These are phyloP conservation scores for Silurus asotus DNA, from an alignment of 2,113 vertebrate species.

Conservation along the genomic window DNA sequence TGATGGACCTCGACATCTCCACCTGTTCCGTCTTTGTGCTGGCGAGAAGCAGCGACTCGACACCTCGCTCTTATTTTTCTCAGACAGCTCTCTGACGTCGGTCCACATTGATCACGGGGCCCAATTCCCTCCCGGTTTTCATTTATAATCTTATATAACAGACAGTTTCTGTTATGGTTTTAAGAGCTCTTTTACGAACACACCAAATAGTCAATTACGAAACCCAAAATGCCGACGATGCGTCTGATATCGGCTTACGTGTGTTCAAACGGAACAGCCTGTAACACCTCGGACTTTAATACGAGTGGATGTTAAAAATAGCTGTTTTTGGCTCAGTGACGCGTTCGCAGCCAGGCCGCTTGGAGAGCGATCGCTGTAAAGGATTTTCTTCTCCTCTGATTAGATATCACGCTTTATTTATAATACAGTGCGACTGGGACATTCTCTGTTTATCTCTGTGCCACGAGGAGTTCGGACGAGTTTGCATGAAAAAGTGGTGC, in stretches of 20 bases:
- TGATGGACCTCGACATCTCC: slow-evolving; percentile 59
- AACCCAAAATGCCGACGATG: neutral
- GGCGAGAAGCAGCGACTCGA: neutral
- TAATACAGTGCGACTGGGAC: neutral
- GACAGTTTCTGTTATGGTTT: too few relatives aligned
- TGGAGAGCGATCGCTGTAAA: neutral
- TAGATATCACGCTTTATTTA: slow-evolving; percentile 21
- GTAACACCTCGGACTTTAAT: neutral
- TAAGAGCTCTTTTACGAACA: neutral
- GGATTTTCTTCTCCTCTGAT: slow-evolving; percentile 21
- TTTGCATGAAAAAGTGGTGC: neutral
- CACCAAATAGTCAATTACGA: neutral
- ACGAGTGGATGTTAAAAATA: neutral
- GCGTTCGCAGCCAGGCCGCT: neutral
- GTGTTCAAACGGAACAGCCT: neutral
- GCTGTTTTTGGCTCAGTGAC: neutral
- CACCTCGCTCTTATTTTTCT: slow-evolving; percentile 13
- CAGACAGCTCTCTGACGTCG: neutral
- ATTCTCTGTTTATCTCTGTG: neutral
- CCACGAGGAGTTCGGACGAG: neutral
- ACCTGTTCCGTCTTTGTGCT: slow-evolving; percentile 62
- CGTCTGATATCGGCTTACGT: neutral
- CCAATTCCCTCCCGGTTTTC: neutral
- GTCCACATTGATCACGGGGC: neutral
- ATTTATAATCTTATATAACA: neutral